Base-by-base conservation (phyloP, 1,140 invertebrate species). In the Neodiprion pinetum region DNA sequence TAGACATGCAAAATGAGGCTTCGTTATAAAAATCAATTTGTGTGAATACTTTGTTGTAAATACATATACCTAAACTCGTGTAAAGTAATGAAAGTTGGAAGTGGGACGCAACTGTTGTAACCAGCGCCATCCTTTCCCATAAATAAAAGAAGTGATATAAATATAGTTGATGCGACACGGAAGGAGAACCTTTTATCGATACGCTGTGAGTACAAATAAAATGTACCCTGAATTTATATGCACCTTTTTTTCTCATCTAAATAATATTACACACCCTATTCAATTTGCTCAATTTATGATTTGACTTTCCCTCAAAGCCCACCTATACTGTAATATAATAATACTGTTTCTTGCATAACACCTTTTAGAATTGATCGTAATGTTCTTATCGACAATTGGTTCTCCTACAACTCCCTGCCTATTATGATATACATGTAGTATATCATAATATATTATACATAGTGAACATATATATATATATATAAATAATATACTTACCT, bases 41-140 rank as follows among this genome's bases (percentile, higher is more conserved):
- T 81, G 78, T 80, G 67, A 74, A 77, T 74, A 75, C 79, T 84
- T 84, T 81, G 75, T 82, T 84, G 83, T 85, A 85, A 82, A 85
- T 85, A 84, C 80, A 84, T 77, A 81, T 72, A 65, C 77, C 76
- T 80, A 84, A 83, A 84, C 76, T 83, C 73, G 76, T 76, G 65
- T 83, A 85, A 21, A 21, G 17, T 21, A 21, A 21, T 83, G 70
- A 83, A 80, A 84, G 82, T 84, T 82, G 83, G 80, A 80, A 81
- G 81, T 82, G 82, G 85, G 83, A 84, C 84, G 83, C 86, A 86
- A 86, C 83, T 87, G 85, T 84, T 84, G 83, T 86, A 81, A 75
- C 78, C 81, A 80, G 86, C 84, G 82, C 80, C 17, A 85, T 80
- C 80, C 79, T 84, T 78, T 80, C 79, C 81, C 83, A 76, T 77